Percentiles rank a stretch among this genome's conserved stretches.
phyloP scores from a whole-genome alignment of 1,140 invertebrate species.

The Tribolium madens region DNA sequence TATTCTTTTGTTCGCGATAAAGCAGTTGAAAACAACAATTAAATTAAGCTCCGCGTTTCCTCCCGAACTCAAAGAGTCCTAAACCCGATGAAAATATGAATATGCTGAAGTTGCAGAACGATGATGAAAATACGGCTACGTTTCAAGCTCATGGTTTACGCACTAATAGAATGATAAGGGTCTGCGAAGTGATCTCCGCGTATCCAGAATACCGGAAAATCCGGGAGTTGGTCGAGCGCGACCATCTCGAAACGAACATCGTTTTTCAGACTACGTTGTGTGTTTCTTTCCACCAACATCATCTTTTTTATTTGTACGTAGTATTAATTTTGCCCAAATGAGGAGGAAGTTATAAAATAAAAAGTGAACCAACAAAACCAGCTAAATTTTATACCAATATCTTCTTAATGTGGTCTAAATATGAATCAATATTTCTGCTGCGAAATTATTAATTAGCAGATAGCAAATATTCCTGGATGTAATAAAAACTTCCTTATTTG shows the following conservation, averaged over 20 bases:
- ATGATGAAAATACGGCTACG: slow-evolving; percentile 30
- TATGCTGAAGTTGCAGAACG: slow-evolving; percentile 36
- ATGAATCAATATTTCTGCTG: neutral
- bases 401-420: neutral
- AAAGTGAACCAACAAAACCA: neutral
- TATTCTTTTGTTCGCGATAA: slow-evolving; percentile 21
- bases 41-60: slow-evolving; percentile 16
- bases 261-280: slow-evolving; percentile 21
- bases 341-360: neutral
- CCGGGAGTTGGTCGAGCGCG: slow-evolving; percentile 41
- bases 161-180: slow-evolving; percentile 55
- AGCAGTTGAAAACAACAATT: slow-evolving; percentile 13
- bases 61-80: neutral
- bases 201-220: slow-evolving; percentile 44
- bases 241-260: slow-evolving; percentile 45
- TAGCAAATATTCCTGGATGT: neutral
- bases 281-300: slow-evolving; percentile 14
- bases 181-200: slow-evolving; percentile 44
- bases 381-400: neutral
- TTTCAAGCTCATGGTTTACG: slow-evolving; percentile 49
- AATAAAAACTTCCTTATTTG: neutral
- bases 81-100: slow-evolving; percentile 33
- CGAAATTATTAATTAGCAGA: neutral
- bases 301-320: slow-evolving; percentile 25
- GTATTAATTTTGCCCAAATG: too few species aligned